Percentiles rank a stretch among this genome's conserved stretches.
Conservation (phyloP, 1,140 invertebrate genomes). For the Laupala kohalensis region DNA sequence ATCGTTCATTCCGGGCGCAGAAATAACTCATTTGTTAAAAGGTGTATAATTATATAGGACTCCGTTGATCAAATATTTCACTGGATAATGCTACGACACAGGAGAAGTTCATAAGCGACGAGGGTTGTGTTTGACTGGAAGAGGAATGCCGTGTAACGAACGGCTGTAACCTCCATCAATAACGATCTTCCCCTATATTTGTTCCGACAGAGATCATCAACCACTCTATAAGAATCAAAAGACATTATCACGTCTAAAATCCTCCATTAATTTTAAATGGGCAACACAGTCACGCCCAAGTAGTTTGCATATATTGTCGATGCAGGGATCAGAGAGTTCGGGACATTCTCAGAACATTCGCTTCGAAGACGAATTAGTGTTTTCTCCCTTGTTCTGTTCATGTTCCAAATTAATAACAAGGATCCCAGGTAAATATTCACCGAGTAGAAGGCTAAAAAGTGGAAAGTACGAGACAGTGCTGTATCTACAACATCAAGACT, state of each 20-base stretch:
- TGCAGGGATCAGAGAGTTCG: no score
- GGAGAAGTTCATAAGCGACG: background rate
- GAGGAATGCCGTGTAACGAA: background rate
- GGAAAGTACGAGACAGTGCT: no score
- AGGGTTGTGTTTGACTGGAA: background rate
- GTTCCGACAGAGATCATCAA: background rate
- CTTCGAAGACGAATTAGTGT: no score
- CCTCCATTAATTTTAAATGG: background rate
- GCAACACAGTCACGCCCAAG: background rate
- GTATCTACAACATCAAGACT: no score
- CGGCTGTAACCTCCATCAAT: background rate
- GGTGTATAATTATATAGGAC: conserved; percentile 11
- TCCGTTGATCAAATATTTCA: conserved; percentile 12
- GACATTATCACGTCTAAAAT: background rate
- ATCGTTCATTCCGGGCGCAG: conserved; percentile 3
- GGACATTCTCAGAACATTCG: no score
- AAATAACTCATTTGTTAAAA: conserved; percentile 14
- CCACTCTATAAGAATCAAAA: background rate
- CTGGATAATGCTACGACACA: conserved; percentile 7
- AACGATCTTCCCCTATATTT: background rate
- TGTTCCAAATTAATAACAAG: no score
- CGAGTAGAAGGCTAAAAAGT: no score
- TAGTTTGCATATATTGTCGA: no score
- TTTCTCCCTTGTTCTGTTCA: no score
- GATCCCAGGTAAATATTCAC: no score